Conservation (phyloP, 1,140 invertebrate genomes). For the Lepidurus packardi region DNA sequence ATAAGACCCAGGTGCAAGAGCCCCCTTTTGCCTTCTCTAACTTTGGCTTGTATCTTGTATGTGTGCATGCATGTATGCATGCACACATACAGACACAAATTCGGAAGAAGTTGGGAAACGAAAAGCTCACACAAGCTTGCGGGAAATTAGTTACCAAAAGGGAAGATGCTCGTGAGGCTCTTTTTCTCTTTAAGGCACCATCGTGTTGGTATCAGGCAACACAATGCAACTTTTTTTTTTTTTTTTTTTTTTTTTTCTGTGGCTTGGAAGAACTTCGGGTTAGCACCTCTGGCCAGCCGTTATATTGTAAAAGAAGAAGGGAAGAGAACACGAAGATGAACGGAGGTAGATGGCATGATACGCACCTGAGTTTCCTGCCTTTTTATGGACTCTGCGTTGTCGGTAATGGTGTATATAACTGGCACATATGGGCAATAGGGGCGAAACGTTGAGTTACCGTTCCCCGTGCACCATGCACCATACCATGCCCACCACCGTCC, state of each 20-base stretch:
- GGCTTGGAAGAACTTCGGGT: neutral
- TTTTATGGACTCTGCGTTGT: conserved; percentile 4
- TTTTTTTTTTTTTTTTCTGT: neutral
- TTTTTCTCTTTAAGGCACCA: neutral
- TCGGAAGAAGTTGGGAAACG: neutral
- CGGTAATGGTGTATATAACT: conserved; percentile 22
- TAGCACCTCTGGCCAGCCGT: conserved; percentile 13
- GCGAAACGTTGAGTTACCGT: neutral
- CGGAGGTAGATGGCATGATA: neutral
- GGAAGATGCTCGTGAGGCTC: neutral
- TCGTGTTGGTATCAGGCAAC: neutral
- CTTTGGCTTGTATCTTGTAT: neutral
- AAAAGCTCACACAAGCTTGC: neutral
- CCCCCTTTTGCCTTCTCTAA: neutral
- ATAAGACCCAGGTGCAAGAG: conserved; percentile 22
- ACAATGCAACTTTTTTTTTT: neutral
- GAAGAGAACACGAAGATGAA: no score
- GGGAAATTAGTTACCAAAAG: neutral
- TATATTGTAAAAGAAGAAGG: neutral
- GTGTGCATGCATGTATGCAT: neutral
- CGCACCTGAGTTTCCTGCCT: conserved; percentile 13
- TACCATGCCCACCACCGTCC: no score
- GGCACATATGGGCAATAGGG: conserved; percentile 20
- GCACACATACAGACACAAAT: no score
- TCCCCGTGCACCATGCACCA: neutral